These are phyloP conservation scores for Octodon degus DNA, from an alignment of 2,113 vertebrate genomes.

Conservation along the genomic window DNA sequence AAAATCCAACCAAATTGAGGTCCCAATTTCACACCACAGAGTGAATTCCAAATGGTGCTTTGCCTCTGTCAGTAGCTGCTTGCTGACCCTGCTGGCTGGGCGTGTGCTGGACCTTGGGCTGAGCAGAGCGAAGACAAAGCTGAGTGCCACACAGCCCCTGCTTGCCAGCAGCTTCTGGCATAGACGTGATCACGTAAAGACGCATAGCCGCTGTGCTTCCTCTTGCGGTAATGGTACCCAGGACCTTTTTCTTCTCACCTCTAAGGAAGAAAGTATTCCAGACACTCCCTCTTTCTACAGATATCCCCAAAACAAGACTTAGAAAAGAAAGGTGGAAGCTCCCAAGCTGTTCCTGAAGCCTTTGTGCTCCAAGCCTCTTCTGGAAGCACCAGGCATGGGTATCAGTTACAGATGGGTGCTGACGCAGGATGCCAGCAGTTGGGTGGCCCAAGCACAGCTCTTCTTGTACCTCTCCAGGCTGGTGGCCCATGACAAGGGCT, in stretches of 20 bases:
- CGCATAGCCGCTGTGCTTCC: rapidly evolving
- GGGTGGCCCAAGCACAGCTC: neutral
- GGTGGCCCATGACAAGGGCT: neutral
- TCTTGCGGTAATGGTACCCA: rapidly evolving
- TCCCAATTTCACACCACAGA: no score
- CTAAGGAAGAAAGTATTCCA: neutral
- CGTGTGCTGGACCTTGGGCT: rapidly evolving
- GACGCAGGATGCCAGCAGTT: neutral
- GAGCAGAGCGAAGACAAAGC: rapidly evolving
- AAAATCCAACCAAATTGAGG: neutral
- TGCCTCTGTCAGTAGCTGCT: rapidly evolving
- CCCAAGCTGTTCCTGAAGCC: rapidly evolving
- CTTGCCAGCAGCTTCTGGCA: neutral
- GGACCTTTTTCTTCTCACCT: neutral
- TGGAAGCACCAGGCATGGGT: rapidly evolving
- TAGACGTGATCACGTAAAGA: neutral
- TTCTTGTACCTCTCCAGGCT: neutral
- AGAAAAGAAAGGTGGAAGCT: neutral
- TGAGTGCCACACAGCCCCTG: rapidly evolving
- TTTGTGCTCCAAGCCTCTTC: neutral
- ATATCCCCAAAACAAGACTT: neutral
- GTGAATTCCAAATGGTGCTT: neutral
- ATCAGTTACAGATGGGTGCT: neutral
- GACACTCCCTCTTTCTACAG: rapidly evolving
- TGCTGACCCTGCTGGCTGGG: rapidly evolving